These are phyloP conservation scores for Percina caprodes DNA, from an alignment of 2,113 vertebrate genomes.

Conservation along the genomic window DNA sequence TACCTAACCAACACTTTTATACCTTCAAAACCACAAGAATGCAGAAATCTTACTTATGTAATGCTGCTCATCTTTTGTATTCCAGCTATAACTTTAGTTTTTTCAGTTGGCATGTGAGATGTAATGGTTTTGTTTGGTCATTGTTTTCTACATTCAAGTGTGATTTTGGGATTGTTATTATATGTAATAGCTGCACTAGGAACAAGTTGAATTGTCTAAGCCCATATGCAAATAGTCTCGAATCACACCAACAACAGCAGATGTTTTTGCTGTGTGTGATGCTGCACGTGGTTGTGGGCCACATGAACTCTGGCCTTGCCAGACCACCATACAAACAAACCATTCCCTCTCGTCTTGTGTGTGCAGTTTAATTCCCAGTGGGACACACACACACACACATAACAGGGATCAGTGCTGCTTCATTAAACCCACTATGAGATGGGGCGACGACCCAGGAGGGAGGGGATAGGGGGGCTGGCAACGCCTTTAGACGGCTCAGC, in stretches of 20 bases:
- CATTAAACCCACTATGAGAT: slow-evolving; percentile 78
- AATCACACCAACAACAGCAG: neutral
- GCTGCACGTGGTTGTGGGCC: slow-evolving; percentile 57
- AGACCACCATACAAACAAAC: slow-evolving; percentile 64
- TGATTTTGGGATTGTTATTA: neutral
- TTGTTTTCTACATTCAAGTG: neutral
- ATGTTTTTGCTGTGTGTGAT: slow-evolving; percentile 53
- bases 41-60: slow-evolving; percentile 3
- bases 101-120: slow-evolving; percentile 12
- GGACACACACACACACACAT: slow-evolving; percentile 78
- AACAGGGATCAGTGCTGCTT: slow-evolving; percentile 81
- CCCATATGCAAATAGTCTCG: neutral
- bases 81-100: slow-evolving; percentile 2
- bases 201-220: neutral
- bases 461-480: slow-evolving; percentile 35
- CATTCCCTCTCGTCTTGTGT: slow-evolving; percentile 49
- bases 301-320: slow-evolving; percentile 61
- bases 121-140: slow-evolving; percentile 21
- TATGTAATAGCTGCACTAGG: neutral
- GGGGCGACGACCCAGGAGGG: slow-evolving; percentile 38
- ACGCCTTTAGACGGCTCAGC: slow-evolving; percentile 60
- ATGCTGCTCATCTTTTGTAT: neutral
- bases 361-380: slow-evolving; percentile 73
- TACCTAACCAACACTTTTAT: neutral
- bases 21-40: neutral